Percentiles rank a stretch among this genome's conserved stretches.
Conservation (phyloP, 2,888 invertebrate genomes). For the Thysanoteuthis rhombus region DNA sequence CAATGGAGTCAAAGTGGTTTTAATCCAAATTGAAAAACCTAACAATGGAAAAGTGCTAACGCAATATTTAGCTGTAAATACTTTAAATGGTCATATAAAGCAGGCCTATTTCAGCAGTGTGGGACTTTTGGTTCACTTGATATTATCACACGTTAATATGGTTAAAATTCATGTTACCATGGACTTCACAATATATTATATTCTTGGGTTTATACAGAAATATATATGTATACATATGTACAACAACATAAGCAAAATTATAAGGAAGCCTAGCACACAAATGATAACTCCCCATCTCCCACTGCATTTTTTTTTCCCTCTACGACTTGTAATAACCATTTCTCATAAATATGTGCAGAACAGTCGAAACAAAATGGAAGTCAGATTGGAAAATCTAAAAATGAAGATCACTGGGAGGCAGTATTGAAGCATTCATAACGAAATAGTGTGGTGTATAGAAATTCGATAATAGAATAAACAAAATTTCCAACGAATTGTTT, state of each 20-base stretch:
- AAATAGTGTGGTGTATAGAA: neutral
- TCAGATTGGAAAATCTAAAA: neutral
- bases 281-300: neutral
- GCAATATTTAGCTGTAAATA: neutral
- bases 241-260: neutral
- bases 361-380: neutral
- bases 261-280: neutral
- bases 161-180: too few species aligned
- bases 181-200: too few species aligned
- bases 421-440: neutral
- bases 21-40: neutral
- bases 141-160: neutral
- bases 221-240: neutral
- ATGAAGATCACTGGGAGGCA: neutral
- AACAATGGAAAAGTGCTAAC: neutral
- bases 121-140: neutral
- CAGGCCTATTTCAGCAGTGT: neutral
- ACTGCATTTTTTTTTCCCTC: neutral
- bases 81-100: neutral
- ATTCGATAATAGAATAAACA: neutral
- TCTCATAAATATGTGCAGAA: neutral
- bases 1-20: neutral
- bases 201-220: neutral
- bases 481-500: too few species aligned
- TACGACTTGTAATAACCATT: neutral